phyloP scores from a whole-genome alignment of 2,797 vertebrate genomes.

The Buphagus erythrorhynchus region DNA sequence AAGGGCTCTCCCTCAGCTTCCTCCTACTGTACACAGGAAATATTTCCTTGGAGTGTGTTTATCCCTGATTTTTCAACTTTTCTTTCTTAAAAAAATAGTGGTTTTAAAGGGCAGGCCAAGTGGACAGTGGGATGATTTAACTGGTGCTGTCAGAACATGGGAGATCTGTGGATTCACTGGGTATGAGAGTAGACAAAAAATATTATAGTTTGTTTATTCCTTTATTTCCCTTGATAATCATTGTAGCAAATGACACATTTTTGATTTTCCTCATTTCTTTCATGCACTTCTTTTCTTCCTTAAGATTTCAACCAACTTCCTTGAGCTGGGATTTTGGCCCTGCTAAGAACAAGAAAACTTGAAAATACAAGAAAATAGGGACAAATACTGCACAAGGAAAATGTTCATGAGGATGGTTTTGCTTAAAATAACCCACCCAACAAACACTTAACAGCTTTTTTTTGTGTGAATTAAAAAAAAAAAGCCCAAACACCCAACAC shows the following conservation, averaged over 20 bases:
- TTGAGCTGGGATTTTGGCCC: not conserved
- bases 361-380: not conserved
- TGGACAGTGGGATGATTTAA: not conserved
- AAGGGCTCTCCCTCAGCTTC: not conserved
- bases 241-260: not conserved
- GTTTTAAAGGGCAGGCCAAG: not conserved
- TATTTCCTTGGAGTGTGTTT: constrained; percentile 47
- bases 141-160: not conserved
- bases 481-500: not conserved
- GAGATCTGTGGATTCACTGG: not conserved
- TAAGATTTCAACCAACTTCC: not conserved
- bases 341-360: not conserved
- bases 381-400: not conserved
- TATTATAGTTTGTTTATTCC: not conserved
- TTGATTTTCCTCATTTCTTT: not conserved
- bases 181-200: not conserved
- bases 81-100: not conserved
- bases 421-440: not conserved
- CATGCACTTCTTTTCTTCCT: not conserved
- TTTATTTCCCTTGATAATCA: not conserved
- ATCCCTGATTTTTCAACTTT: not conserved
- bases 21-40: constrained; percentile 54
- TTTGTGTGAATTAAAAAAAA: not conserved
- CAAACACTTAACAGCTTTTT: not conserved
- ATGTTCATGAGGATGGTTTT: not conserved